phyloP scores from a whole-genome alignment of 2,797 vertebrate species.

The Pangasius djambal region DNA sequence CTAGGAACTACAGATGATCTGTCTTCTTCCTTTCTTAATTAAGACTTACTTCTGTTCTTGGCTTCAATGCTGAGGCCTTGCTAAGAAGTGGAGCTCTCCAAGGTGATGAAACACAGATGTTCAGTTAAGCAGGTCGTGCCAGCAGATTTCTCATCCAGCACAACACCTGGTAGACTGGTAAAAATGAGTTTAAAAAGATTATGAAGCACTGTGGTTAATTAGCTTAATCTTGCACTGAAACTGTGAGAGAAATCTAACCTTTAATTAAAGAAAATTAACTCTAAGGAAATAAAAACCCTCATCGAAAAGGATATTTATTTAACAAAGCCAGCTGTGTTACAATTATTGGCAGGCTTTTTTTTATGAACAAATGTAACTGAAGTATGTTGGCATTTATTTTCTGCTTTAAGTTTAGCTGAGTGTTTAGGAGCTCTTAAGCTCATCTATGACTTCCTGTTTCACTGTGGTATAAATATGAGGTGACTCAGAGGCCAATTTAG shows the following conservation, averaged over 20 bases:
- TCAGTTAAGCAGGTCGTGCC: not conserved
- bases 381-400: not conserved
- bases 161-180: not conserved
- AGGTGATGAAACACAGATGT: constrained; percentile 16
- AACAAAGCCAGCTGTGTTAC: no score
- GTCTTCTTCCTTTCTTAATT: constrained; percentile 5
- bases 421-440: not conserved
- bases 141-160: constrained; percentile 1
- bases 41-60: not conserved
- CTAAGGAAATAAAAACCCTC: not conserved
- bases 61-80: not conserved
- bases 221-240: not conserved
- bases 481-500: not conserved
- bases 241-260: not conserved
- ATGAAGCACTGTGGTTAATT: not conserved
- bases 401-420: not conserved
- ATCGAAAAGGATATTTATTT: not conserved
- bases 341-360: not conserved
- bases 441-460: not conserved
- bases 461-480: not conserved
- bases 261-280: not conserved
- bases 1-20: not conserved
- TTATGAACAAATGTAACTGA: not conserved
- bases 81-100: not conserved
- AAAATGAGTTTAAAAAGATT: not conserved